Percentiles rank a stretch among this genome's conserved stretches.
phyloP scores from a whole-genome alignment of 2,797 vertebrate species.

The Parotocinclus haroldoi region DNA sequence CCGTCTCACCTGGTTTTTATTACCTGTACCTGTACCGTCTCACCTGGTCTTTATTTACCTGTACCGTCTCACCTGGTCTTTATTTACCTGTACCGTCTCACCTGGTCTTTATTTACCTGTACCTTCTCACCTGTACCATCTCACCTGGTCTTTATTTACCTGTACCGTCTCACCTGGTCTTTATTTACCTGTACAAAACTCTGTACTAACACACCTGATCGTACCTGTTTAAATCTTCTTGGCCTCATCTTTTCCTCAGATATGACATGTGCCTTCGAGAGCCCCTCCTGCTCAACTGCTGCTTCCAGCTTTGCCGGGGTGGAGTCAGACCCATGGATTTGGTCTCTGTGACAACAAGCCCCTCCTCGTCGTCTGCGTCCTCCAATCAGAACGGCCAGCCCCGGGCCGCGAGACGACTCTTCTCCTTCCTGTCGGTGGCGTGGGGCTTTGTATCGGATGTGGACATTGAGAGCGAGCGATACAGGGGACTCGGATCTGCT shows the following conservation, averaged over 20 bases:
- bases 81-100: neutral
- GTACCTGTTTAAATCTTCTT: neutral
- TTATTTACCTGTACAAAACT: neutral
- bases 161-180: neutral
- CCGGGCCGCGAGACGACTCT: constrained; percentile 69
- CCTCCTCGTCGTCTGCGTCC: constrained; percentile 55
- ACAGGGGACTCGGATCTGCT: constrained; percentile 82
- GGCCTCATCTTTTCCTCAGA: constrained; percentile 59
- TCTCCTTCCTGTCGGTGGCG: constrained; percentile 90
- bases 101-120: neutral
- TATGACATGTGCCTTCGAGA: constrained; percentile 87
- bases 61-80: neutral
- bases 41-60: too few relatives aligned
- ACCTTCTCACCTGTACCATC: neutral
- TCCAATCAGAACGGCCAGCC: constrained; percentile 57
- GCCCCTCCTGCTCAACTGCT: constrained; percentile 86
- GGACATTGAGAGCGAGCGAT: constrained; percentile 91
- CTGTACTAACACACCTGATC: neutral
- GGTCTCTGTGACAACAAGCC: constrained; percentile 83
- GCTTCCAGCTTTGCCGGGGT: constrained; percentile 86
- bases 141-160: neutral
- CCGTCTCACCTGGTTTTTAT: neutral
- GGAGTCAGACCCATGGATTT: constrained; percentile 82
- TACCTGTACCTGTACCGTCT: too few relatives aligned
- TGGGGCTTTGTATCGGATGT: constrained; percentile 94